phyloP scores from a whole-genome alignment of 2,113 vertebrate species.

The Chlorodrepanis virens region DNA sequence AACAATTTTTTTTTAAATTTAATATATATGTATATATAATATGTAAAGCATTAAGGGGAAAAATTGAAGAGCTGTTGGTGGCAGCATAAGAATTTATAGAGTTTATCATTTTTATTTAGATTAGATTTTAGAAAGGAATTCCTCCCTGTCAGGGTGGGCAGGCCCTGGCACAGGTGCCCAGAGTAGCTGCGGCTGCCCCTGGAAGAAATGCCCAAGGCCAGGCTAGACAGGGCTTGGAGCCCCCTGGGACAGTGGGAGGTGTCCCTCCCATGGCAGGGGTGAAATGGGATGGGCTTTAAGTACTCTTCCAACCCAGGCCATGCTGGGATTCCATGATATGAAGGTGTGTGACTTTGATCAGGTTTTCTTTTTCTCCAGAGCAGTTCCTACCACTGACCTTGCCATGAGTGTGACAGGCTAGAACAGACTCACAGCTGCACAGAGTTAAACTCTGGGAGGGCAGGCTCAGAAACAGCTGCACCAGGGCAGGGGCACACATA shows the following conservation, averaged over 20 bases:
- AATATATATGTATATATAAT: neutral
- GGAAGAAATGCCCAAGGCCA: neutral
- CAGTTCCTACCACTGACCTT: neutral
- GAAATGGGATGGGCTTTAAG: neutral
- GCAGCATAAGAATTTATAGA: neutral
- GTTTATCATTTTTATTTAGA: neutral
- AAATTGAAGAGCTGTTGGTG: neutral
- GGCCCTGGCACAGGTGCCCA: neutral
- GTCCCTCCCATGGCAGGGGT: neutral
- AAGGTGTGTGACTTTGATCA: neutral
- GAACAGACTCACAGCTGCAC: neutral
- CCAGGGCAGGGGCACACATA: neutral
- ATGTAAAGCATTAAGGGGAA: neutral
- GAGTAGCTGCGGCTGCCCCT: neutral
- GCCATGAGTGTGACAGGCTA: neutral
- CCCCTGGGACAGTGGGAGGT: accelerated
- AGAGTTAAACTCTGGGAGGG: neutral
- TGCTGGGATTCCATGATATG: neutral
- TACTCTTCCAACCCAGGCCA: neutral
- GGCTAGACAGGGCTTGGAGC: accelerated
- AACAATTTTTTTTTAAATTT: neutral
- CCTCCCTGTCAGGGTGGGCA: accelerated
- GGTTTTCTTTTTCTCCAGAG: neutral
- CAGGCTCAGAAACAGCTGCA: neutral
- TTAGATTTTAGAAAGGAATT: neutral